Conservation (phyloP, 2,888 invertebrate genomes). For the Sphinx pinastri region DNA sequence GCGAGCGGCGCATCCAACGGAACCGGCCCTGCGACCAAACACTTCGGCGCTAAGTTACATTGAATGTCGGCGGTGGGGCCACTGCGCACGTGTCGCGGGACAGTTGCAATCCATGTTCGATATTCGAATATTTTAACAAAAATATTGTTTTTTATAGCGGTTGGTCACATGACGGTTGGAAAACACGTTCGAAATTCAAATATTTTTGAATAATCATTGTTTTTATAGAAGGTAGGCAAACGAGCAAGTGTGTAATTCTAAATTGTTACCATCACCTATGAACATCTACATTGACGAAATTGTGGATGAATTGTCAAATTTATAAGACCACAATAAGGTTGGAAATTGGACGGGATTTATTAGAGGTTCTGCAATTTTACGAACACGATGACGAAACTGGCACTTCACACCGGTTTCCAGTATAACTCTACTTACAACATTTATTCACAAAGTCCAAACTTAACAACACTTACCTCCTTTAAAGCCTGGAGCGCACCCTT, state of each 20-base stretch:
- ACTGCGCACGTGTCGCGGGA: neutral
- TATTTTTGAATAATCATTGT: too few species aligned
- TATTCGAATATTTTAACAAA: too few species aligned
- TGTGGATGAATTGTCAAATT: neutral
- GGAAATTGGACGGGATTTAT: too few species aligned
- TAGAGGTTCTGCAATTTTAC: too few species aligned
- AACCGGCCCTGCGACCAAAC: slow-evolving; percentile 87
- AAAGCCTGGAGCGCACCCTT: slow-evolving; percentile 91
- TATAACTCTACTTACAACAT: neutral
- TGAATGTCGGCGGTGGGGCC: slow-evolving; percentile 13
- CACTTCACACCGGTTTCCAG: too few species aligned
- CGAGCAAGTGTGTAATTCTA: too few species aligned
- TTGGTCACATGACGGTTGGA: too few species aligned
- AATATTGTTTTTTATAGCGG: too few species aligned
- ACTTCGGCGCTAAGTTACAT: slow-evolving; percentile 27
- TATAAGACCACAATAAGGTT: neutral
- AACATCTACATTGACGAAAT: neutral
- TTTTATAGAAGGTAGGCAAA: too few species aligned
- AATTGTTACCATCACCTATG: neutral
- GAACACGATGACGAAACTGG: too few species aligned
- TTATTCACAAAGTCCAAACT: neutral
- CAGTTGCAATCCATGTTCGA: neutral
- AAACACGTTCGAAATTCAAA: too few species aligned
- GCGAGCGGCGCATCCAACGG: slow-evolving; percentile 93
- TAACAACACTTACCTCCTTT: slow-evolving; percentile 83